phyloP scores from a whole-genome alignment of 2,888 invertebrate genomes.

The Drosophila algonquin region DNA sequence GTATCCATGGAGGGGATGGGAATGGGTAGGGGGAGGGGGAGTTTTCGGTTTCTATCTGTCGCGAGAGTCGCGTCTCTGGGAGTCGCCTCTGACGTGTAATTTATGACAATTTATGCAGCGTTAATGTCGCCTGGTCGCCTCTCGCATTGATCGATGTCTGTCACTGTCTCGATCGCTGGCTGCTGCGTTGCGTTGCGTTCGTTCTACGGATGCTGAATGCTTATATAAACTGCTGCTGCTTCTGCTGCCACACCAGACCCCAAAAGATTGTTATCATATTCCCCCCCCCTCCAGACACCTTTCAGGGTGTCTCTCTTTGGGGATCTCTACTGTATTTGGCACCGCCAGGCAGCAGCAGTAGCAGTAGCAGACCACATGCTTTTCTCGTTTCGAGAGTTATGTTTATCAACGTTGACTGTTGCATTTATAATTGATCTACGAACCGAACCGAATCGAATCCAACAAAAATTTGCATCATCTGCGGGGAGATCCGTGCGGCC shows the following conservation, averaged over 20 bases:
- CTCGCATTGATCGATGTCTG: slow-evolving; percentile 74
- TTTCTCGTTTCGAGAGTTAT: slow-evolving; percentile 29
- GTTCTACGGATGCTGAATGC: slow-evolving; percentile 66
- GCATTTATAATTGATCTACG: slow-evolving; percentile 72
- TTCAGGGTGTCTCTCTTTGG: slow-evolving; percentile 38
- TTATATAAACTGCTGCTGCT: slow-evolving; percentile 63
- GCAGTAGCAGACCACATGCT: slow-evolving; percentile 20
- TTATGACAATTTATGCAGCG: slow-evolving; percentile 83
- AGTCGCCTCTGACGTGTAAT: slow-evolving; percentile 68
- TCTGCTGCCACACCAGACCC: slow-evolving; percentile 39
- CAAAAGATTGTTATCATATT: slow-evolving; percentile 64
- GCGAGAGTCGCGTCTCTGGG: slow-evolving; percentile 16
- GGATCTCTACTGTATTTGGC: slow-evolving; percentile 67
- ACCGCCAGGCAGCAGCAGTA: slow-evolving; percentile 55
- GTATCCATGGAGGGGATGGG: slow-evolving; percentile 30
- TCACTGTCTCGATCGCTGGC: slow-evolving; percentile 54
- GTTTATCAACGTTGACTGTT: slow-evolving; percentile 68
- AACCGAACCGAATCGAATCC: slow-evolving; percentile 9
- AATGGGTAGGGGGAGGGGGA: slow-evolving; percentile 25
- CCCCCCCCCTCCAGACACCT: slow-evolving; percentile 11
- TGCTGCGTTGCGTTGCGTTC: not conserved
- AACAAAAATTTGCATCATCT: slow-evolving; percentile 71
- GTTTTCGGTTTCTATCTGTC: slow-evolving; percentile 31
- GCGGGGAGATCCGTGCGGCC: slow-evolving; percentile 43
- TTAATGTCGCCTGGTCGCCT: slow-evolving; percentile 77